These are phyloP conservation scores for Malurus elegans DNA, from an alignment of 2,113 vertebrate species.

Conservation along the genomic window DNA sequence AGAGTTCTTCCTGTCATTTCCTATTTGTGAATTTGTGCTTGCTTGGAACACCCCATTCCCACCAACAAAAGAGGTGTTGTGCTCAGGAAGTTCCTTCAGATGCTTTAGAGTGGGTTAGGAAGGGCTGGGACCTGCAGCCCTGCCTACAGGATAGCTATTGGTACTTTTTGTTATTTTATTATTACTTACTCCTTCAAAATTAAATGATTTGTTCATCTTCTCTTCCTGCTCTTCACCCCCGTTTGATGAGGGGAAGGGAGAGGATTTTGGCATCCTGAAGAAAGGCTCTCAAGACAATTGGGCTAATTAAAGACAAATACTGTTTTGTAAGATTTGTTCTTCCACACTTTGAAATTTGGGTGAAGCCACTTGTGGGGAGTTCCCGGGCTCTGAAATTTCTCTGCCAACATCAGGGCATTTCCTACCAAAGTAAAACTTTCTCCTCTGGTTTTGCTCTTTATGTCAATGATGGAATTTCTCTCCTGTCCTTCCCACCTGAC, in stretches of 20 bases:
- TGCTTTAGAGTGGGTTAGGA: background rate
- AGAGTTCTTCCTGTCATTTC: background rate
- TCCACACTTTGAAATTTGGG: background rate
- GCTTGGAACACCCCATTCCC: background rate
- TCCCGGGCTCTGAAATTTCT: background rate
- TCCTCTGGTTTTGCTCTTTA: background rate
- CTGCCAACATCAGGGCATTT: background rate
- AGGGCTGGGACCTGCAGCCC: background rate
- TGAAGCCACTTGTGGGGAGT: background rate
- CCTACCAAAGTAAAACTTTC: background rate
- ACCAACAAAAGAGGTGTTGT: background rate
- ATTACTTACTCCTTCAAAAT: background rate
- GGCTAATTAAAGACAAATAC: background rate
- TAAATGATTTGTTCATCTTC: background rate
- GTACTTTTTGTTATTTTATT: background rate
- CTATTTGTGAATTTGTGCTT: background rate
- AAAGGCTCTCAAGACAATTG: background rate
- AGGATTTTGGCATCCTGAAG: background rate
- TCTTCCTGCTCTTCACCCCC: background rate
- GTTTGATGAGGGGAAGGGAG: background rate
- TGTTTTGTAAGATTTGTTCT: background rate
- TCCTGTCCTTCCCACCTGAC: background rate
- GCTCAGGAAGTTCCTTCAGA: background rate
- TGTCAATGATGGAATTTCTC: background rate
- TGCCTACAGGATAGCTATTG: fast-evolving